phyloP scores from a whole-genome alignment of 1,140 invertebrate genomes.

The Eupeodes corollae region DNA sequence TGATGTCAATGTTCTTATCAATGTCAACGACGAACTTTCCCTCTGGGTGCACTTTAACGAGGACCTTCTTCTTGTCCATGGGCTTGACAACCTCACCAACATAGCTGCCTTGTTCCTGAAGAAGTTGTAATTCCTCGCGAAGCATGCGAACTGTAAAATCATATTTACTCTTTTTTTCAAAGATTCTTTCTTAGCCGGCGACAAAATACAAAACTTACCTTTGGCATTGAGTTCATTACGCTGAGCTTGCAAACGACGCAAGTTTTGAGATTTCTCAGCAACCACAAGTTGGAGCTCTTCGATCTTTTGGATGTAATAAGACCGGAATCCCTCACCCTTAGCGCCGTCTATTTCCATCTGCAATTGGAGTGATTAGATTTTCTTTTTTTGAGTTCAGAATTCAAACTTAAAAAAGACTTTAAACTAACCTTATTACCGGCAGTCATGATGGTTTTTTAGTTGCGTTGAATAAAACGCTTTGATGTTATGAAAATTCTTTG shows the following conservation, averaged over 20 bases:
- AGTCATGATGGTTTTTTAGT: no score
- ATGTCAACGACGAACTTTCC: slow-evolving; percentile 99
- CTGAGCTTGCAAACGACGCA: slow-evolving; percentile 93
- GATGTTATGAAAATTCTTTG: no score
- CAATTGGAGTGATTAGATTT: neutral
- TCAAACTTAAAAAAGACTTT: no score
- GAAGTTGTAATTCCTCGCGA: slow-evolving; percentile 90
- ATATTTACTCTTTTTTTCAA: neutral
- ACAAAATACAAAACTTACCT: slow-evolving; percentile 46
- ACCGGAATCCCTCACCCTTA: slow-evolving; percentile 74
- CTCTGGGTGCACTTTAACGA: slow-evolving; percentile 99
- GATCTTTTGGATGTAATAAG: slow-evolving; percentile 95
- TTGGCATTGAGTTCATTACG: slow-evolving; percentile 99
- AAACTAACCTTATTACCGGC: no score
- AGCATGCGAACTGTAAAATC: slow-evolving; percentile 78
- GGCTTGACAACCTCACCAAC: slow-evolving; percentile 99
- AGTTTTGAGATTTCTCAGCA: slow-evolving; percentile 94
- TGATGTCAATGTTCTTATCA: slow-evolving; percentile 99
- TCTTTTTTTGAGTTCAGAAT: neutral
- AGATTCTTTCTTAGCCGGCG: neutral
- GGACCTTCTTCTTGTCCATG: slow-evolving; percentile 99
- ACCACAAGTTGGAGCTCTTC: slow-evolving; percentile 92
- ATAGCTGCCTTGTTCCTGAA: slow-evolving; percentile 99
- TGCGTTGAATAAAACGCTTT: no score
- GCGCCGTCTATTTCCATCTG: slow-evolving; percentile 81